A percentile compares a stretch with the other conserved stretches of the same genome.
Evolutionary conservation across 1,140 invertebrate species (phyloP).

Genomic region (Aphidius ervi): DNA sequence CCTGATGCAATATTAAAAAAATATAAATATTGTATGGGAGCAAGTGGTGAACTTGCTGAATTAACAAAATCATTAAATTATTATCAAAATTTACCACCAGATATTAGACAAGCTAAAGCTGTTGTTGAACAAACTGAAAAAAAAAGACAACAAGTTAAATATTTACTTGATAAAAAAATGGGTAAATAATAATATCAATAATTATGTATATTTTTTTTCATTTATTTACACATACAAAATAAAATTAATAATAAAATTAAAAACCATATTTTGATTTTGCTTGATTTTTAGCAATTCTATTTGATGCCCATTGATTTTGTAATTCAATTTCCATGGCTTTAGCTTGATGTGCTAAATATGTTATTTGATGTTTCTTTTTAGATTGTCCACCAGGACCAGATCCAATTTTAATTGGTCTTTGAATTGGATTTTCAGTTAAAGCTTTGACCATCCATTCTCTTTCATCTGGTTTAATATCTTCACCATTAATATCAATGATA

Average conservation of each 20-base stretch:
- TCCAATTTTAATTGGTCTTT: conserved; percentile 46
- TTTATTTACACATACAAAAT: neutral
- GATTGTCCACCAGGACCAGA: conserved; percentile 43
- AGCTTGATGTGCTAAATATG: conserved; percentile 89
- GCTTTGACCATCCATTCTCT: conserved; percentile 78
- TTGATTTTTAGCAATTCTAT: conserved; percentile 75
- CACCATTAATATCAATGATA: conserved; percentile 80
- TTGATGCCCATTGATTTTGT: conserved; percentile 90
- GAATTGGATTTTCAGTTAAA: conserved; percentile 68
- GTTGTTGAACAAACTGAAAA: conserved; percentile 35
- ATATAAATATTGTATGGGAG: conserved; percentile 32
- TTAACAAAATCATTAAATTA: conserved; percentile 33
- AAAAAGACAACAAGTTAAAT: conserved; percentile 35
- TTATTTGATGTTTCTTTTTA: conserved; percentile 88
- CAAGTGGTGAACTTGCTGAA: conserved; percentile 30
- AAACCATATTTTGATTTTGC: conserved; percentile 89
- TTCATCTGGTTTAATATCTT: conserved; percentile 75
- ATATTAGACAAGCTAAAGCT: conserved; percentile 43
- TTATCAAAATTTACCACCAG: conserved; percentile 42
- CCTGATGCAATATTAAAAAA: conserved; percentile 35
- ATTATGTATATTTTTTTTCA: too few species aligned
- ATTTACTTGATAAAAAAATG: conserved; percentile 29
- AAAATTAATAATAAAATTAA: conserved; percentile 39
- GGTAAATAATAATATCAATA: neutral
- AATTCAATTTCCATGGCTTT: conserved; percentile 91